These are phyloP conservation scores for Toxotes chatareus DNA, from an alignment of 2,113 vertebrate species.

Conservation along the genomic window DNA sequence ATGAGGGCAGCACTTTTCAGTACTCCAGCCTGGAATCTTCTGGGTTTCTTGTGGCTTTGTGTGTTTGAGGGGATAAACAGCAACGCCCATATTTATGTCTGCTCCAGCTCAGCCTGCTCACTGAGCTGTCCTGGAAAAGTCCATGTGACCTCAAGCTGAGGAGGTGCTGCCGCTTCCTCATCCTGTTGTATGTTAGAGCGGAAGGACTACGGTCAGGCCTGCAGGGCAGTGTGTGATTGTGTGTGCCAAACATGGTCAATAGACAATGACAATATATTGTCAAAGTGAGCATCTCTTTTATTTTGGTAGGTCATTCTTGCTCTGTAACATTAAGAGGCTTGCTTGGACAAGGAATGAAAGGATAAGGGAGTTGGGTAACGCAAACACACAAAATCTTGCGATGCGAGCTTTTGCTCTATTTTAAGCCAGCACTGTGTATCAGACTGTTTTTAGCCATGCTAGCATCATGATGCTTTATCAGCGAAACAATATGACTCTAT, in stretches of 20 bases:
- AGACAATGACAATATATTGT: neutral
- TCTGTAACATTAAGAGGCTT: neutral
- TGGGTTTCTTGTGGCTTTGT: constrained; percentile 64
- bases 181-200: constrained; percentile 62
- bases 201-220: constrained; percentile 41
- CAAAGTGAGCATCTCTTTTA: neutral
- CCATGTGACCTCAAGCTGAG: constrained; percentile 66
- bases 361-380: neutral
- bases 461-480: neutral
- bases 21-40: constrained; percentile 56
- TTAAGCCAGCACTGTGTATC: no score
- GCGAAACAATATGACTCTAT: no score
- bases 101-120: constrained; percentile 57
- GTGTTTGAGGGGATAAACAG: constrained; percentile 60
- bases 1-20: constrained; percentile 41
- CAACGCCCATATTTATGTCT: constrained; percentile 72
- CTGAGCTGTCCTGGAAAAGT: constrained; percentile 70
- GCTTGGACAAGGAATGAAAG: no score
- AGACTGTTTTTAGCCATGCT: neutral
- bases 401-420: neutral
- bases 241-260: constrained; percentile 20
- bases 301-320: neutral
- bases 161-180: constrained; percentile 64
- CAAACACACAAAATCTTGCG: neutral
- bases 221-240: constrained; percentile 27